Evolutionary conservation across 2,797 vertebrate species (phyloP), one percentile per base, ranked within the genome.

Genomic region (Margarornis squamiger): DNA sequence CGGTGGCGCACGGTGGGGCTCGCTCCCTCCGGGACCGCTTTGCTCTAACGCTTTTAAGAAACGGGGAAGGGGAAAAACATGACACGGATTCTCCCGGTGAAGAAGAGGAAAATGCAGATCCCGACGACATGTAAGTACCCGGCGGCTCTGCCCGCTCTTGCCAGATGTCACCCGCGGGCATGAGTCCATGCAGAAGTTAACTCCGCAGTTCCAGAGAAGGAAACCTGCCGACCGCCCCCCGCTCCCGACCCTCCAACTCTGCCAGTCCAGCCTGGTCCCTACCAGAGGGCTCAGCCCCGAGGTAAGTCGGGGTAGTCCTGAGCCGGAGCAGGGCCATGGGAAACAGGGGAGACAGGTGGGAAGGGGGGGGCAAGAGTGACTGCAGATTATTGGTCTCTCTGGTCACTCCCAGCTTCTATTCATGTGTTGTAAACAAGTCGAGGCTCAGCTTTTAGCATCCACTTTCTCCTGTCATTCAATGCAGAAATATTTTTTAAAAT

Each of bases 111-210:
- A 92, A 95, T 86, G 87, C 32, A 2, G 77, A 34, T 83, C 76
- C 86, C 96, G 46, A 38, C 65, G 91, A 91, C 89, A 76, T 46
- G 96, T 97, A 90, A 97, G 97, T 97, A 96, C 67, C 79, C n/a
- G 88, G 95, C 83, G 61, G 88, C 79, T 90, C 70, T 86, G 86
- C 75, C 83, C 32, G 65, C 74, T 81, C 77, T 88, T 66, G 43
- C 75, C 92, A 58, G 55, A 49, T 67, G 73, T 61, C 43, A 95
- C 58, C 92, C 63, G 54, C 45, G 73, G 67, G 87, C 78, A 4
- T 58, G 82, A 89, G 88, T 82, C 86, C 95, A 77, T 24, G 80
- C 78, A 94, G 94, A 97, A 97, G 95, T 97, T 95, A 81, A 92
- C 61, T 96, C 90, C 36, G 88, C 89, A 67, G 88, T 73, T 87